Evolutionary conservation across 2,113 vertebrate species (phyloP), one percentile per base, ranked within the genome.

Genomic region (Amazona vittata): DNA sequence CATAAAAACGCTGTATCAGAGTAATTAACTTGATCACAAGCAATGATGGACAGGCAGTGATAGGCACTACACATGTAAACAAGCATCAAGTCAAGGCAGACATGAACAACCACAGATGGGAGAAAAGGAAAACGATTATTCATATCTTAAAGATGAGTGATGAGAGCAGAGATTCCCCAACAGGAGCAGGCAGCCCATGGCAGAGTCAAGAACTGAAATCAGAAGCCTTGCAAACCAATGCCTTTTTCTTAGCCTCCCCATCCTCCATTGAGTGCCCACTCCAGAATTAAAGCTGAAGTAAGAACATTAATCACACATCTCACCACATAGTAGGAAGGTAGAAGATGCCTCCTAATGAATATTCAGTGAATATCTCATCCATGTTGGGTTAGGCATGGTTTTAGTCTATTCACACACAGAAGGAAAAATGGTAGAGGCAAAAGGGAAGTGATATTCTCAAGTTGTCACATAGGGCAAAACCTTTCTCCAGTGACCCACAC

Each of bases 211-310:
- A 95, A 65, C 11, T 18, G 1, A 67, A 39, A 33, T 11, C 57
- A 31, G 5, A 44, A 92, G 24, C 86, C 47, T n/a, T 41, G 39
- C 20, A 29, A 37, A 52, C 18, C 18, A 44, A 6, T 11, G 12
- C 46, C 43, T 73, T 11, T 49, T 35, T 52, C 29, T 37, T 25
- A 17, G 25, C 11, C 4, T 52, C 41, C 80, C 22, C 31, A 43
- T 12, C 53, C 22, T 68, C 68, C 39, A 6, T 0, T 0, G 0
- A 44, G 46, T 26, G 17, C 12, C 43, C n/a, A 4, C 22, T 70
- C 24, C 57, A 85, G 71, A 62, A 71, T 14, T 55, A 22, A 83
- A 86, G 11, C 18, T 63, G 33, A 37, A 46, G 20, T 7, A 69
- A 50, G 7, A 62, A 53, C 3, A 3, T n/a, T 53, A 57, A 41